Conservation (phyloP, 2,888 invertebrate genomes). For the Nematopogon swammerdamellus region DNA sequence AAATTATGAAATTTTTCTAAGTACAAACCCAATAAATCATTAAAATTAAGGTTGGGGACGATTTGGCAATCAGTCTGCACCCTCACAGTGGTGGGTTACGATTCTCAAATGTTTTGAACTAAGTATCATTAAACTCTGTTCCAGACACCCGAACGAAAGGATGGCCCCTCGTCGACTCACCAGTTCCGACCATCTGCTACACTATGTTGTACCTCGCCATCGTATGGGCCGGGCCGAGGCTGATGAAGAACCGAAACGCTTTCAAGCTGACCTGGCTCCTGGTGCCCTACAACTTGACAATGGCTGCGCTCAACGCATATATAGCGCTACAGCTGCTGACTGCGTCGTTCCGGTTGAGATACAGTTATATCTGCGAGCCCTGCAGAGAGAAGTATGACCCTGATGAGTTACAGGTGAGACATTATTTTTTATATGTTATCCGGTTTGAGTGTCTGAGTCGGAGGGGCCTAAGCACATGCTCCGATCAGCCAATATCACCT, state of each 20-base stretch:
- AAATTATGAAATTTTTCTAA: too few species aligned
- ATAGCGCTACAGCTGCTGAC: constrained; percentile 75
- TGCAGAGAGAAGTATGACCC: constrained; percentile 73
- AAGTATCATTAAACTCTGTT: too few species aligned
- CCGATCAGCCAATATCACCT: too few species aligned
- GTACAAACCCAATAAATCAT: too few species aligned
- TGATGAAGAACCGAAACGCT: constrained; percentile 76
- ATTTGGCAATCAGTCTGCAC: too few species aligned
- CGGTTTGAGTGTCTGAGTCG: too few species aligned
- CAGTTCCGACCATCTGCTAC: constrained; percentile 67
- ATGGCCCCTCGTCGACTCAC: constrained; percentile 84
- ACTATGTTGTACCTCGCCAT: constrained; percentile 70
- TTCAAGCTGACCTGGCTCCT: constrained; percentile 72
- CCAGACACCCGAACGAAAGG: constrained; percentile 77
- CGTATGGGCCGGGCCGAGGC: constrained; percentile 76
- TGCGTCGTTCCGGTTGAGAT: constrained; percentile 70
- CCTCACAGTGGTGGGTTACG: too few species aligned
- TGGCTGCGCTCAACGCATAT: constrained; percentile 79
- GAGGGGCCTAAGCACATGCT: too few species aligned
- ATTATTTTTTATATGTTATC: too few species aligned
- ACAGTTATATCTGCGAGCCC: constrained; percentile 85
- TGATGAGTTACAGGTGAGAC: constrained; percentile 75
- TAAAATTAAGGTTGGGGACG: too few species aligned
- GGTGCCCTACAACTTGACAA: constrained; percentile 80
- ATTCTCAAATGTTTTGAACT: too few species aligned